Evolutionary conservation across 2,888 invertebrate genomes (phyloP), one percentile per base, ranked within the genome.

Genomic region (Clunio marinus): DNA sequence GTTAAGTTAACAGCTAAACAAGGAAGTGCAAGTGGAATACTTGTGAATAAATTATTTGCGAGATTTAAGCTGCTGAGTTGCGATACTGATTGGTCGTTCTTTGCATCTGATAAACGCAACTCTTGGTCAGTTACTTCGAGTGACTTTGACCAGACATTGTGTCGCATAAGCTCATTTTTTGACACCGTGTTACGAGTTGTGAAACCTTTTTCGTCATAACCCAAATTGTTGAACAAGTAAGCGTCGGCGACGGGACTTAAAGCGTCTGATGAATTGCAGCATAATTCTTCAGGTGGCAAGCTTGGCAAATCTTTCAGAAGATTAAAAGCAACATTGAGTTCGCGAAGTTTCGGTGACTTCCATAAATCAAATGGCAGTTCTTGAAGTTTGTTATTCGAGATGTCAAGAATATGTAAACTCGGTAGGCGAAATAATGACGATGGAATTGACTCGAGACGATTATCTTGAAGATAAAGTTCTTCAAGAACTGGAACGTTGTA

Each of bases 351-450:
- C 0, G 93, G 90, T 1, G 95, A 87, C 13, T 84, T 80, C 96
- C 96, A 97, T 81, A 97, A 81, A 71, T 86, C 86, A 69, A 87
- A 85, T 0, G 96, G 96, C 68, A 97, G 80, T 59, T 83, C 80
- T 71, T 91, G 88, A 68, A 97, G 80, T 77, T 94, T 93, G 79
- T 98, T 98, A 79, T 95, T 93, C 0, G 96, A 93, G n/a, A 95
- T 86, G 77, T 97, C 96, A 71, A 99, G 82, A 1, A 89, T 88
- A 10, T 85, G 81, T 41, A 97, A 80, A 0, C 86, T 81, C 0
- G 93, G 91, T 66, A 97, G 82, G 3, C 84, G 83, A 81, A 96
- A 96, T 27, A 97, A 80, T 67, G 87, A 87, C 1, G 88, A 83
- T 0, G 96, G 95, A 10, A 98, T 78, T 66, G 84, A 82, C 71